Evolutionary conservation across 37 sponge, comb jelly and placozoan genomes (phyloP), one percentile per base, ranked within the genome.

Genomic region (Haliclona indistincta): DNA sequence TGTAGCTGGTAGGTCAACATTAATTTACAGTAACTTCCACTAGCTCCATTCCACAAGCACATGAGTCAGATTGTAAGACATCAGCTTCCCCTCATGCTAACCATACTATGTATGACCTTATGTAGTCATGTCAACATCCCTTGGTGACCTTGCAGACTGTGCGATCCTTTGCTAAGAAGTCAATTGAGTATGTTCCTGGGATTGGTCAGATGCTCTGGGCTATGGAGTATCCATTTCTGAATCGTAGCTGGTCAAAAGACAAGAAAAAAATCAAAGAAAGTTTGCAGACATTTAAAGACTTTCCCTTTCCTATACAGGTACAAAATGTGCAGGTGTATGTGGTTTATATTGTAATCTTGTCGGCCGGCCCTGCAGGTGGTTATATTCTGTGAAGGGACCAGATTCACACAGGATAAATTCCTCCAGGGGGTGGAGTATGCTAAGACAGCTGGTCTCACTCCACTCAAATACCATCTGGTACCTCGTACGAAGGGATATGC

Each of bases 401-500:
- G 94, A 38, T 93, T 86, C 74, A 93, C 89, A 23, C 29, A 81
- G 56, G 86, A 80, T 28, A 89, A 89, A 55, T 68, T 89, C 55
- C 29, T 55, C 38, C 33, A 76, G 60, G 73, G 83, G 17, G 30
- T 75, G n/a, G 30, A 80, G 68, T 93, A 64, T 85, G 90, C 89
- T 0, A 56, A 37, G 43, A 73, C 60, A 2, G 74, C 56, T 10
- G 89, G 86, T 0, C 73, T 93, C 35, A 77, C 81, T 0, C 78
- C 71, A 38, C 68, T 89, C 25, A 84, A 89, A 66, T 82, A 93
- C 64, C 94, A 89, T 35, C 68, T 93, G 7, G 28, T 77, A 35
- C 94, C 94, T 29, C 63, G 86, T 17, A 84, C 89, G 54, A 93
- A 93, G 70, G 94, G 89, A 25, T 89, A 89, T 43, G 56, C 83